Conservation (phyloP, 2,113 vertebrate species). For the Nerophis lumbriciformis region DNA sequence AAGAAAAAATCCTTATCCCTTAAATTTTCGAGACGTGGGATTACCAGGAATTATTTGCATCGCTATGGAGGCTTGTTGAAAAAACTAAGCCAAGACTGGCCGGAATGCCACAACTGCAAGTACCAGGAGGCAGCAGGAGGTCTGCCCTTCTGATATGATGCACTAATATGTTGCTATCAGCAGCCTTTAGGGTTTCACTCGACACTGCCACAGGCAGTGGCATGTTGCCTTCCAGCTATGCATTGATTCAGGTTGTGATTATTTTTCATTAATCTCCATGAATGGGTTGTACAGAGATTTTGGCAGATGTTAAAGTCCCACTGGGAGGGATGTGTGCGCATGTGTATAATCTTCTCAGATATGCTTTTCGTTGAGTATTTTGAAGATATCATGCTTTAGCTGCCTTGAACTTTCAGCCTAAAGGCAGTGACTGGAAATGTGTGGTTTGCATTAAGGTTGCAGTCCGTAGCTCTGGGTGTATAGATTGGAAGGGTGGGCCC, state of each 20-base stretch:
- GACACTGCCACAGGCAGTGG: too few relatives aligned
- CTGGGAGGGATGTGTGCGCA: too few relatives aligned
- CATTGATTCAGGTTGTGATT: background rate
- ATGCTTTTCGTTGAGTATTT: background rate
- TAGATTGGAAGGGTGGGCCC: background rate
- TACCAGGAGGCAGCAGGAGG: too few relatives aligned
- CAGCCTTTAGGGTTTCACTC: too few relatives aligned
- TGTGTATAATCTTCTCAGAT: background rate
- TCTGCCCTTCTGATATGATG: background rate
- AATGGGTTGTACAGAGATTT: background rate
- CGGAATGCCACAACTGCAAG: too few relatives aligned
- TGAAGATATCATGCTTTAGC: background rate
- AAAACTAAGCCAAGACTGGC: background rate
- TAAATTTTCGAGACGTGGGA: background rate
- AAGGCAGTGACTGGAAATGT: background rate
- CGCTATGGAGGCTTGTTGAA: slow-evolving; percentile 2
- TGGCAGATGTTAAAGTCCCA: background rate
- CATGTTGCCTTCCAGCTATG: background rate
- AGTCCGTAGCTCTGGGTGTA: slow-evolving; percentile 7
- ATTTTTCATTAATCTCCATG: background rate
- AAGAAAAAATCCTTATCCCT: background rate
- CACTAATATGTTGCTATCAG: slow-evolving; percentile 36
- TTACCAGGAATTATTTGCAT: slow-evolving; percentile 3
- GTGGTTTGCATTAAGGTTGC: background rate
- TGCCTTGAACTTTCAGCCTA: background rate